phyloP scores from a whole-genome alignment of 2,113 vertebrate genomes.

The Dicerorhinus sumatrensis region DNA sequence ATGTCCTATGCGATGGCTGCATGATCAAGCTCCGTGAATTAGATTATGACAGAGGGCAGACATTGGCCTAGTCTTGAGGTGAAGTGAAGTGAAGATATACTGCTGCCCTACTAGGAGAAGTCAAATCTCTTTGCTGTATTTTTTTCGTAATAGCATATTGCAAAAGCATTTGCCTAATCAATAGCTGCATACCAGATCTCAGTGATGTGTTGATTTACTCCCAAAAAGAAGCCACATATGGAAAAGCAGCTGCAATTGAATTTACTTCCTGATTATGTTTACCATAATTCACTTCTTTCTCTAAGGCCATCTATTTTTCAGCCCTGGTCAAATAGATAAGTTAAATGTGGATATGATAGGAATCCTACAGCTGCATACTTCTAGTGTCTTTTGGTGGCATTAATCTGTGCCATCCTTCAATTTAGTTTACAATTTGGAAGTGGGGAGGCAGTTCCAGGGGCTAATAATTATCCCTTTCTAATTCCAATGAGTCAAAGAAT shows the following conservation, averaged over 20 bases:
- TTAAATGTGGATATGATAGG: conserved; percentile 9
- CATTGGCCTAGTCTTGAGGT: background rate
- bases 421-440: background rate
- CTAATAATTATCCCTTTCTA: background rate
- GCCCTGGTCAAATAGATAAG: conserved; percentile 10
- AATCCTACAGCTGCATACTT: background rate
- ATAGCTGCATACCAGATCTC: background rate
- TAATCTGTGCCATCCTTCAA: background rate
- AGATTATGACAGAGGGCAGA: background rate
- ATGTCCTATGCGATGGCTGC: background rate
- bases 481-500: background rate
- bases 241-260: conserved; percentile 33
- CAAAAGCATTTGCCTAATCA: conserved; percentile 41
- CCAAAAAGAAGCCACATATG: background rate
- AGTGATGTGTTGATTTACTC: conserved; percentile 8
- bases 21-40: background rate
- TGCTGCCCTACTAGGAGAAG: background rate
- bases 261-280: conserved; percentile 49
- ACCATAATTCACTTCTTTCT: conserved; percentile 45
- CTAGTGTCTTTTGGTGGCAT: background rate
- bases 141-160: background rate
- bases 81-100: background rate
- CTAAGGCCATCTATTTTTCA: conserved; percentile 41
- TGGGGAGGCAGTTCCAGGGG: background rate
- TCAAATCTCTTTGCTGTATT: background rate